phyloP scores from a whole-genome alignment of 2,113 vertebrate genomes.

The Pelusios castaneus region DNA sequence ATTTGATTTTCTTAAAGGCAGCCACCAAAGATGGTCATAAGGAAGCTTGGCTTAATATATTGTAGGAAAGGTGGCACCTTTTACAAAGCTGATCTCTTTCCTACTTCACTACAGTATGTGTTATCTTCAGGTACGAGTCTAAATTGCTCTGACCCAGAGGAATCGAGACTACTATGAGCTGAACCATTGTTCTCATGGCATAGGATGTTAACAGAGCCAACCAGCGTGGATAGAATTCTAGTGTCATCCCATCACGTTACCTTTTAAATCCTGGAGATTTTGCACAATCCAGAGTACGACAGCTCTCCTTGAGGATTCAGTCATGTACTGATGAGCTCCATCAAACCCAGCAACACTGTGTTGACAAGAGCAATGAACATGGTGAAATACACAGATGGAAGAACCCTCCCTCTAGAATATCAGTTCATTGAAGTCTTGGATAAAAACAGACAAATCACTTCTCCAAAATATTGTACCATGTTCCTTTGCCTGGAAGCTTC shows the following conservation, averaged over 20 bases:
- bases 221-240: background rate
- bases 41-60: background rate
- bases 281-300: constrained; percentile 33
- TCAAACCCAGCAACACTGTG: background rate
- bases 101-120: background rate
- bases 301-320: background rate
- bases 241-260: background rate
- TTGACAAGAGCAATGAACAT: background rate
- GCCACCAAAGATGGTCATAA: background rate
- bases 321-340: background rate
- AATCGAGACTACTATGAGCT: background rate
- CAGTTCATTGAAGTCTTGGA: background rate
- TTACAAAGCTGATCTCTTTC: background rate
- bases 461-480: background rate
- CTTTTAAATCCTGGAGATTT: constrained; percentile 1
- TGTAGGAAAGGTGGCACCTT: background rate
- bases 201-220: background rate
- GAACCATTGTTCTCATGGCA: background rate
- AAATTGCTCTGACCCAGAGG: background rate
- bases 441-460: background rate
- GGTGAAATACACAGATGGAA: background rate
- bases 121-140: background rate
- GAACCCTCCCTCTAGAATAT: background rate
- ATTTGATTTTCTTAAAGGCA: background rate
- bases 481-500: background rate